A percentile compares a stretch with the other conserved stretches of the same genome.
phyloP scores from a whole-genome alignment of 2,113 vertebrate genomes.

The Pica pica region DNA sequence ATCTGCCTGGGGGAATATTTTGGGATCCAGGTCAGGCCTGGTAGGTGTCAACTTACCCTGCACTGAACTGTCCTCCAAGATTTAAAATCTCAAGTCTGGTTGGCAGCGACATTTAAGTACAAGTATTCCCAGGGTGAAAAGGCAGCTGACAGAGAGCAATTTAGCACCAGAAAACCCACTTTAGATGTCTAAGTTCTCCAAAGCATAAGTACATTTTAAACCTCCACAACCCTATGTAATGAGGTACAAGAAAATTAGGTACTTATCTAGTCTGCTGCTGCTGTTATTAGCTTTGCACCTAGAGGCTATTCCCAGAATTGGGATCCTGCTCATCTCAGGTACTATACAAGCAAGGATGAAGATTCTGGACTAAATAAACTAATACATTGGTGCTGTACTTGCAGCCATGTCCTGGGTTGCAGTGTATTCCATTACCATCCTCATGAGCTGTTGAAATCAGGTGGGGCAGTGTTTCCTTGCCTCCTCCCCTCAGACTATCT shows the following conservation, averaged over 20 bases:
- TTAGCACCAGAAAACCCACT: background rate
- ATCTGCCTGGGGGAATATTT: background rate
- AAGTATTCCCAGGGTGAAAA: background rate
- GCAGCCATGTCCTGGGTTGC: too few species aligned
- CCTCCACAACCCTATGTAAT: background rate
- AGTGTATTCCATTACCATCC: too few species aligned
- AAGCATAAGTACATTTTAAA: background rate
- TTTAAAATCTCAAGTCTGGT: background rate
- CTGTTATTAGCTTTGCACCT: background rate
- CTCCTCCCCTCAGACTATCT: too few species aligned
- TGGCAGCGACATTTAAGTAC: background rate
- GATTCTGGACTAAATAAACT: background rate
- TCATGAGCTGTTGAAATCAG: too few species aligned
- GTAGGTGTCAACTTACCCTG: background rate
- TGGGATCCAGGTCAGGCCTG: background rate
- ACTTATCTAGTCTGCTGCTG: background rate
- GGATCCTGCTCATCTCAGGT: background rate
- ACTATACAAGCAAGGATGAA: background rate
- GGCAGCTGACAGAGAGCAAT: background rate
- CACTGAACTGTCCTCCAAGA: background rate
- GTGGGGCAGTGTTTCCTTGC: too few species aligned
- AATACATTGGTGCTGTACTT: background rate
- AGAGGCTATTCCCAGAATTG: background rate
- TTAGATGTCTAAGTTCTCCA: background rate
- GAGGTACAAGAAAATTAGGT: background rate